Evolutionary conservation across 1,140 invertebrate genomes (phyloP).

Genomic region (Bombus haemorrhoidalis): DNA sequence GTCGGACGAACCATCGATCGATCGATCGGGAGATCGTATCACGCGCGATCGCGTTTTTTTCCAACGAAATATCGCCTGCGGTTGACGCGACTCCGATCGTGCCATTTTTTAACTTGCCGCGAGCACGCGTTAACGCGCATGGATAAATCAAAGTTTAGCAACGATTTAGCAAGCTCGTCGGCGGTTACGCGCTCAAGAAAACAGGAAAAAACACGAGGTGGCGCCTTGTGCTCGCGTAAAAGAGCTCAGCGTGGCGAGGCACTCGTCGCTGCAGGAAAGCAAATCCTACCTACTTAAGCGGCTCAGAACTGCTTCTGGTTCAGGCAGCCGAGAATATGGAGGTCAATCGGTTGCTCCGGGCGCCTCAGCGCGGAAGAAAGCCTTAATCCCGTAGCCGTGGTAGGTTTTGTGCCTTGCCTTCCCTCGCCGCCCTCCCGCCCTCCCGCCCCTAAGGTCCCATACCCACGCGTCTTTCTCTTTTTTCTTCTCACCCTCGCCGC

Average conservation of each 20-base stretch:
- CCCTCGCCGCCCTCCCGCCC: neutral
- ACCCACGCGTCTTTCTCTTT: neutral
- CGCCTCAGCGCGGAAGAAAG: slow-evolving; percentile 67
- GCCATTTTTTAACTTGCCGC: neutral
- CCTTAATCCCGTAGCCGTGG: slow-evolving; percentile 72
- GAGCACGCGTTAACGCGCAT: neutral
- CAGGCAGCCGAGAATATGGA: slow-evolving; percentile 70
- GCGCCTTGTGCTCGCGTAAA: slow-evolving; percentile 46
- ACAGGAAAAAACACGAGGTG: slow-evolving; percentile 59
- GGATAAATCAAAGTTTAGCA: neutral
- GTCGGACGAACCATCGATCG: too few species aligned
- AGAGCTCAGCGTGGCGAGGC: slow-evolving; percentile 19
- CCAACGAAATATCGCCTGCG: neutral
- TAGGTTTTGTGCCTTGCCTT: slow-evolving; percentile 54
- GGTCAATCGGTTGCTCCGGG: slow-evolving; percentile 71
- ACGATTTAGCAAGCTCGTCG: neutral
- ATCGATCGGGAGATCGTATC: too few species aligned
- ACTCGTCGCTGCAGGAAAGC: slow-evolving; percentile 56
- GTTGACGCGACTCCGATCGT: too few species aligned
- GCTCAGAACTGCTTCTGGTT: slow-evolving; percentile 68
- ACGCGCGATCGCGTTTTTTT: too few species aligned
- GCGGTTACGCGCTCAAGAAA: slow-evolving; percentile 28
- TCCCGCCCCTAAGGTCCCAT: neutral
- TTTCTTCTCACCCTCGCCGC: neutral
- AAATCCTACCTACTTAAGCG: slow-evolving; percentile 71